Conservation (phyloP, 2,113 vertebrate species). For the Irena cyanogastra region DNA sequence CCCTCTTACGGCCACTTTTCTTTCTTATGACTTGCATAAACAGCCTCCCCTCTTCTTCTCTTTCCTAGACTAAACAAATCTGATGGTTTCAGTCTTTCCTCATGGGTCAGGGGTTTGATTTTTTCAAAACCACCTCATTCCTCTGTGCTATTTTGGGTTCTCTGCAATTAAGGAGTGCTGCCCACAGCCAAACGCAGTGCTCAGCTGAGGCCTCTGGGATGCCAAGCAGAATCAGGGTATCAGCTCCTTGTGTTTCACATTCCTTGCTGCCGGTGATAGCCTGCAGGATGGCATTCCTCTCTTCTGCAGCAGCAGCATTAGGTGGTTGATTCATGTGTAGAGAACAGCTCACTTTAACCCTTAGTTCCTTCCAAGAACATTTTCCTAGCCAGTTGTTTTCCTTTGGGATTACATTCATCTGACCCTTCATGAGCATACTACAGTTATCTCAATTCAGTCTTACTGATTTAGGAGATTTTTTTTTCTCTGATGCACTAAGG, state of each 20-base stretch:
- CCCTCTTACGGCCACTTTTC: background rate
- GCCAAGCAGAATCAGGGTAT: background rate
- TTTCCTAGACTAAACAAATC: conserved; percentile 32
- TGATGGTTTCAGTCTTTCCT: background rate
- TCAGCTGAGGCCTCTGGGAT: background rate
- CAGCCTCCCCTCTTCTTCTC: background rate
- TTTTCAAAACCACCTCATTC: background rate
- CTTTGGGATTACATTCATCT: background rate
- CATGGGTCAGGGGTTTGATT: background rate
- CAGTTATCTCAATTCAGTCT: background rate
- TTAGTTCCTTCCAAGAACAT: background rate
- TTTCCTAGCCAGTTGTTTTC: background rate
- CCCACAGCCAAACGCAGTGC: background rate
- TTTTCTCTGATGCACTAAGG: background rate
- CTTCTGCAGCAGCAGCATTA: background rate
- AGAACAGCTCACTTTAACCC: background rate
- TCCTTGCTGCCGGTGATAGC: background rate
- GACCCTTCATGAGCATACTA: background rate
- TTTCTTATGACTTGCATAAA: background rate
- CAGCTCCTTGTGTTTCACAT: background rate
- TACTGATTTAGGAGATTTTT: background rate
- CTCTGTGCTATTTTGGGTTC: background rate
- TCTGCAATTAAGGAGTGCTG: background rate
- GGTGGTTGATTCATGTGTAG: rapidly evolving
- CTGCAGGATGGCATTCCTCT: background rate